phyloP scores from a whole-genome alignment of 2,113 vertebrate genomes.

The Urocitellus parryii region DNA sequence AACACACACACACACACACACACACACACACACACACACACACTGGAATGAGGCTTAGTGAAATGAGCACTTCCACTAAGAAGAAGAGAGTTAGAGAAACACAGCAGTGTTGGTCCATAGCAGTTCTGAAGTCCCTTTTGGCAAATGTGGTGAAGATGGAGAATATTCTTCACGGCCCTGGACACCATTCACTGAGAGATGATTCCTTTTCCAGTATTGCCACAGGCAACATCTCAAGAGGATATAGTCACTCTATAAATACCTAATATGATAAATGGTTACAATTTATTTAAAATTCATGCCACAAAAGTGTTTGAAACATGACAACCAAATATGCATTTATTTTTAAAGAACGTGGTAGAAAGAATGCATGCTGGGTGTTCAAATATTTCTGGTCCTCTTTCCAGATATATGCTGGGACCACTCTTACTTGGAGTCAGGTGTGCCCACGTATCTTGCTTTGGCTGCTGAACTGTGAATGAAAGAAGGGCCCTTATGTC shows the following conservation, averaged over 20 bases:
- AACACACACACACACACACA: not conserved
- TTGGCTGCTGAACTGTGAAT: not conserved
- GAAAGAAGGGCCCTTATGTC: not conserved
- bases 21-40: not conserved
- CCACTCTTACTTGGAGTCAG: not conserved
- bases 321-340: not conserved
- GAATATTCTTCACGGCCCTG: not conserved
- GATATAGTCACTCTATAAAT: not conserved
- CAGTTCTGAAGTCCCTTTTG: conserved; percentile 6
- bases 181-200: not conserved
- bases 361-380: not conserved
- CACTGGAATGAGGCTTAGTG: not conserved
- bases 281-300: not conserved
- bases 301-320: not conserved
- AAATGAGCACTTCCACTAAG: not conserved
- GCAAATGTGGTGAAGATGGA: not conserved
- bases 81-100: conserved; percentile 32
- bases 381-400: not conserved
- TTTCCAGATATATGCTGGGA: not conserved
- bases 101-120: not conserved
- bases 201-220: not conserved
- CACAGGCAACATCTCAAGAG: not conserved
- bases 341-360: conserved; percentile 5
- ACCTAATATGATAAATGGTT: not conserved
- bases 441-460: not conserved